phyloP scores from a whole-genome alignment of 2,797 vertebrate genomes.

The Danio kyathit region DNA sequence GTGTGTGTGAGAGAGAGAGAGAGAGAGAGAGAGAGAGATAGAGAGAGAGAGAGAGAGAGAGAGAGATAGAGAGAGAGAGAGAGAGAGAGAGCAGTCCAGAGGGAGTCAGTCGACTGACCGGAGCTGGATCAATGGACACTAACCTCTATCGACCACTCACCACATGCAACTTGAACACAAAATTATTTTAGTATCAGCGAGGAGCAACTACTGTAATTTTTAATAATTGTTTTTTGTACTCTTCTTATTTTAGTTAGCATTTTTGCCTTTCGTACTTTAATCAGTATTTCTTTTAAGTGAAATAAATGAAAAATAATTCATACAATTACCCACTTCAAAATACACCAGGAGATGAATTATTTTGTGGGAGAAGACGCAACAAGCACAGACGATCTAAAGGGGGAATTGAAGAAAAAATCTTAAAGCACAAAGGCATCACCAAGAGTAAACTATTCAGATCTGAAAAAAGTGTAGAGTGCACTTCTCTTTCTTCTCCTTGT shows the following conservation, averaged over 20 bases:
- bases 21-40: slow-evolving; percentile 43
- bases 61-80: slow-evolving; percentile 30
- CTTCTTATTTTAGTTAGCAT: no score
- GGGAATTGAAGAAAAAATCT: neutral
- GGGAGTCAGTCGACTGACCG: slow-evolving; percentile 83
- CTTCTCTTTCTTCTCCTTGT: slow-evolving; percentile 26
- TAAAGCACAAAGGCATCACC: slow-evolving; percentile 27
- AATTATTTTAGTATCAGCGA: no score
- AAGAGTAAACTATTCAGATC: slow-evolving; percentile 26
- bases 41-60: slow-evolving; percentile 39
- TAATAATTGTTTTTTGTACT: no score
- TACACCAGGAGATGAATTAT: slow-evolving; percentile 28
- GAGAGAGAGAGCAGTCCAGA: slow-evolving; percentile 68
- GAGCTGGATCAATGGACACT: slow-evolving; percentile 85
- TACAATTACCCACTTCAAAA: neutral
- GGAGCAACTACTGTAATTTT: no score
- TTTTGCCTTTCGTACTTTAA: no score
- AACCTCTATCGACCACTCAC: slow-evolving; percentile 84
- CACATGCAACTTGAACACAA: slow-evolving; percentile 51
- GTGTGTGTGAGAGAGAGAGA: slow-evolving; percentile 1
- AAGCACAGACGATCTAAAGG: slow-evolving; percentile 11
- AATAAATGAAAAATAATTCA: no score
- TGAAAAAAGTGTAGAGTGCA: slow-evolving; percentile 34
- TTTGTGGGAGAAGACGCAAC: slow-evolving; percentile 8
- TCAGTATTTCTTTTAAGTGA: no score